A percentile compares a stretch with the other conserved stretches of the same genome.
phyloP scores from a whole-genome alignment of 1,140 invertebrate genomes.

The Ganaspis sp. region DNA sequence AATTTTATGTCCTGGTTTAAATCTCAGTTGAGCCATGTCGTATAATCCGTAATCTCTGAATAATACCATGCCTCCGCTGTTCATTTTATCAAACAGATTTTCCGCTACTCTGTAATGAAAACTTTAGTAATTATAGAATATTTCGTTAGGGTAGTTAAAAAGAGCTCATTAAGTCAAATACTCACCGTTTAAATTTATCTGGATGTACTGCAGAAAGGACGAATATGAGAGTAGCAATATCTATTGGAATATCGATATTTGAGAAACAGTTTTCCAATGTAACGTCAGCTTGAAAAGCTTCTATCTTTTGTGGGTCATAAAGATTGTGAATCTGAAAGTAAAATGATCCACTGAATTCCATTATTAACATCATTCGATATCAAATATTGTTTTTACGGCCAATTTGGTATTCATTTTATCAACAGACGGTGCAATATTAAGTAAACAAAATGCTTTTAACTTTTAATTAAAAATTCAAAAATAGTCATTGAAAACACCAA shows the following conservation, averaged over 20 bases:
- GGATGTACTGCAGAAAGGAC: constrained; percentile 89
- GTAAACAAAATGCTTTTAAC: too few relatives aligned
- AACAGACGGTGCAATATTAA: not conserved
- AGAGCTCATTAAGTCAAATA: not conserved
- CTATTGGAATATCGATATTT: constrained; percentile 78
- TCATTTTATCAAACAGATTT: constrained; percentile 84
- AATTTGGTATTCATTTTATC: not conserved
- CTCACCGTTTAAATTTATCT: constrained; percentile 82
- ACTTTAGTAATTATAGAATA: not conserved
- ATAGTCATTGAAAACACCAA: too few relatives aligned
- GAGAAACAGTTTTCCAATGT: constrained; percentile 80
- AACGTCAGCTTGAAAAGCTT: constrained; percentile 87
- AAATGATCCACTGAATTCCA: constrained; percentile 20
- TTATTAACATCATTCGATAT: constrained; percentile 21
- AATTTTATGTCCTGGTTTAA: constrained; percentile 94
- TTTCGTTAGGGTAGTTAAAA: constrained; percentile 33
- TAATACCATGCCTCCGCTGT: constrained; percentile 89
- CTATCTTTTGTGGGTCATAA: constrained; percentile 81
- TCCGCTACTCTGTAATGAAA: constrained; percentile 76
- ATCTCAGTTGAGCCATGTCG: constrained; percentile 97
- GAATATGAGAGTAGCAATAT: constrained; percentile 86
- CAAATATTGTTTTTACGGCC: not conserved
- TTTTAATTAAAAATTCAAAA: too few relatives aligned
- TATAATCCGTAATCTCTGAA: constrained; percentile 99
- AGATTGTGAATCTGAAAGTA: constrained; percentile 67